Base-by-base conservation (phyloP, 2,888 invertebrate genomes). In the Tanypteryx hageni region DNA sequence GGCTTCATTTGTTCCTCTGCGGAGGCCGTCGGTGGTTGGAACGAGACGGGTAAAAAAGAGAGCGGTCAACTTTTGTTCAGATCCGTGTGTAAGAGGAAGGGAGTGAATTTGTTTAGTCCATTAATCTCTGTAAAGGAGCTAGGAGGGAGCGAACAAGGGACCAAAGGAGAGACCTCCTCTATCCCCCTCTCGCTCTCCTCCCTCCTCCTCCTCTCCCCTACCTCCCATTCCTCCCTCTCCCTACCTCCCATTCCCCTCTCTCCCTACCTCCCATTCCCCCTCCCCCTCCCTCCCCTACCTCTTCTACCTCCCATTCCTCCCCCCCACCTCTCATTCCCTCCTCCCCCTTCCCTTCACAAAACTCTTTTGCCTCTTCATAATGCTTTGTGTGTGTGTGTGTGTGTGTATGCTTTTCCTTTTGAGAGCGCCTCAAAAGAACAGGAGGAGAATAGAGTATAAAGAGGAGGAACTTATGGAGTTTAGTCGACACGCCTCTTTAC, bases 41-140 rank as follows among this genome's bases (percentile, higher is more conserved):
- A 56, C 2, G 76, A 84, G 84, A 13, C 18, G 56, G 76, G n/a
- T 44, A 68, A 64, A 64, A 89, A 89, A 89, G 64, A 89, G 89
- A 89, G 89, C 89, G 89, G 89, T 89, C 89, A 89, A 89, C 89
- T 89, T 89, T 89, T 89, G 89, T 89, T 89, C 89, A 68, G 61
- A 64, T 89, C 89, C 89, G 31, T 89, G 44, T 89, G 89, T 89
- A 64, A 89, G 89, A 68, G 64, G 89, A 89, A 89, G 89, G 64
- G 89, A 89, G 89, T 89, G 89, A 89, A 89, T 89, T 89, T 89
- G 89, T 89, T 89, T 89, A 89, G 89, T 89, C 89, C 89, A 64
- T 89, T 89, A 89, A 89, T 89, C 89, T 89, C 64, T 44, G 68
- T 14, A 64, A 89, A 89, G 64, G 89, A n/a, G 64, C 61, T 61